Conservation (phyloP, 2,113 vertebrate genomes). For the Archilochus colubris region DNA sequence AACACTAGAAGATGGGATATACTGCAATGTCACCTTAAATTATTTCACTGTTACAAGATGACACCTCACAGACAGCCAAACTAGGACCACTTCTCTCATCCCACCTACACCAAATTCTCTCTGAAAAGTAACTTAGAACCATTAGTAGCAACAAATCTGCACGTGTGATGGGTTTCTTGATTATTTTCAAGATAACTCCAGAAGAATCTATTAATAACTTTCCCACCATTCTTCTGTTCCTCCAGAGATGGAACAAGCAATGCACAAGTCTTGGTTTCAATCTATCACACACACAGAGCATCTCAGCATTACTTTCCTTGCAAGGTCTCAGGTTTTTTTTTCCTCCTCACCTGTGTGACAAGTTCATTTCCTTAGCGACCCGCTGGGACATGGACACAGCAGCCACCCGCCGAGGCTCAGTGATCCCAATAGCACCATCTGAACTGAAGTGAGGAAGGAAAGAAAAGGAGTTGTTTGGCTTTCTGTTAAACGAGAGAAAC, state of each 20-base stretch:
- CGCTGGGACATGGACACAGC: constrained; percentile 95
- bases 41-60: neutral
- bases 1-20: neutral
- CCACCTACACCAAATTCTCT: neutral
- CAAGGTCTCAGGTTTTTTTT: neutral
- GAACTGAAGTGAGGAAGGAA: constrained; percentile 39
- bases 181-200: neutral
- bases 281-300: neutral
- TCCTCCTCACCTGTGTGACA: constrained; percentile 83
- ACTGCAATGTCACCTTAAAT: neutral
- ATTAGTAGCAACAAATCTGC: neutral
- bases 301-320: neutral
- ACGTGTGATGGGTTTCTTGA: too few relatives aligned
- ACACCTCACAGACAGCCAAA: neutral
- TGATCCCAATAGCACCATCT: constrained; percentile 84
- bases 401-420: constrained; percentile 93
- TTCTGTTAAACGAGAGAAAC: neutral
- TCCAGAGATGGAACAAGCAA: neutral
- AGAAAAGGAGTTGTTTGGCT: neutral
- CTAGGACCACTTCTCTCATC: neutral
- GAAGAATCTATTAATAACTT: neutral
- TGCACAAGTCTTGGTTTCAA: neutral
- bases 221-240: neutral
- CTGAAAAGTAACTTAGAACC: neutral
- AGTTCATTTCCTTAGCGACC: constrained; percentile 93